Evolutionary conservation across 2,113 vertebrate genomes (phyloP), one percentile per base, ranked within the genome.

Genomic region (Pachyramphus minor): DNA sequence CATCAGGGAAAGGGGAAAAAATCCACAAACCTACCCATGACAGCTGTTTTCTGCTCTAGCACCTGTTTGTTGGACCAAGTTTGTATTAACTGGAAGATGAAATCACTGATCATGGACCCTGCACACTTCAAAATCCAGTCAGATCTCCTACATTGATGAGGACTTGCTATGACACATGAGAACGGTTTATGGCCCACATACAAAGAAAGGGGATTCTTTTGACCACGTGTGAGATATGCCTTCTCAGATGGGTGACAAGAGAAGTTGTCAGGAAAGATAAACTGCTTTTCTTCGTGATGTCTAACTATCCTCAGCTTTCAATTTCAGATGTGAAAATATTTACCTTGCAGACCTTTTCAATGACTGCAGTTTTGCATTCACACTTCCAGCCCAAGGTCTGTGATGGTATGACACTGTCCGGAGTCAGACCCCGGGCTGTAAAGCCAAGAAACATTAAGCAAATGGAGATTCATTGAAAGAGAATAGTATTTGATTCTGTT

Each of bases 401-500:
- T 63, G 63, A 69, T 42, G 35, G 41, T 53, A 25, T 31, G 13
- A 47, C 80, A 45, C 73, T 64, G 47, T 90, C 84, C 94, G 91
- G 87, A 96, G 85, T 60, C 49, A 91, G 74, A 86, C 56, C 56
- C 81, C 68, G 50, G 52, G 31, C 69, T 95, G 89, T 95, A 93
- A 93, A 92, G 92, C 69, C 90, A 90, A 49, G 55, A 89, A 89
- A 49, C 63, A 89, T 94, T 84, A 49, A 93, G 47, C 73, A 87
- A 84, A 89, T 60, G 79, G 75, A 92, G 72, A 59, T 55, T 71
- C 72, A 74, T 0, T 81, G 64, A 94, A 95, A 72, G 69, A 87
- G 44, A 87, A 76, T 2, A 76, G 52, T n/a, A 52, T 87, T 96
- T 72, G 64, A 92, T 92, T 95, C 56, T 56, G 31, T 89, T 95